Conservation (phyloP, 2,888 invertebrate genomes). For the Euproctis similis region DNA sequence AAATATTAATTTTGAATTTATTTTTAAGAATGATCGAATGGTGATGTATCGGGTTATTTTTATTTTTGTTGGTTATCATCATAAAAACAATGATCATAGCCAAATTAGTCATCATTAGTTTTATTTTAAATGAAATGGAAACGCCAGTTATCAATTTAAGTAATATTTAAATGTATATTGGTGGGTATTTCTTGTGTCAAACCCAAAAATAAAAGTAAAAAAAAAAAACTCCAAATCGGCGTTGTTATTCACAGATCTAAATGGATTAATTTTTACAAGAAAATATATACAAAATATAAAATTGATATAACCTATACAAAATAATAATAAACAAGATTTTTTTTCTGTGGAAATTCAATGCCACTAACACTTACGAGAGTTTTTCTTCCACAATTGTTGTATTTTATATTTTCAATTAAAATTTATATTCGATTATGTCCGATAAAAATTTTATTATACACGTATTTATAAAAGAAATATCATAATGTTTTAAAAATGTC, state of each 20-base stretch:
- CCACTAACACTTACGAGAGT: slow-evolving; percentile 11
- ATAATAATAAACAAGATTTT: slow-evolving; percentile 39
- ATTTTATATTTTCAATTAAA: slow-evolving; percentile 9
- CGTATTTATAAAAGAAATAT: slow-evolving; percentile 34
- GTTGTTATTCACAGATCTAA: slow-evolving; percentile 56
- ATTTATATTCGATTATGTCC: slow-evolving; percentile 37
- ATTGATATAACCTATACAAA: slow-evolving; percentile 66
- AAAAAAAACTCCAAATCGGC: slow-evolving; percentile 17
- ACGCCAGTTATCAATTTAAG: slow-evolving; percentile 26
- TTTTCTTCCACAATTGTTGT: slow-evolving; percentile 29
- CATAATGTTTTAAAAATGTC: slow-evolving; percentile 16
- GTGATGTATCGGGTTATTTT: too few species aligned
- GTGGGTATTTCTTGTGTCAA: slow-evolving; percentile 34
- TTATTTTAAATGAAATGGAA: slow-evolving; percentile 24
- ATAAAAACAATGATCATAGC: slow-evolving; percentile 28
- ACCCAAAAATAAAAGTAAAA: slow-evolving; percentile 32
- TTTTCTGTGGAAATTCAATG: slow-evolving; percentile 34
- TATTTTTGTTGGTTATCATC: too few species aligned
- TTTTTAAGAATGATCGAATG: too few species aligned
- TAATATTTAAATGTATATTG: slow-evolving; percentile 35
- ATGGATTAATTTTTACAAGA: slow-evolving; percentile 65
- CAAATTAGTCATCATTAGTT: too few species aligned
- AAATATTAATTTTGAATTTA: too few species aligned
- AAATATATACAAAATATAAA: slow-evolving; percentile 71
- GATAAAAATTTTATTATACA: too few species aligned